A percentile compares a stretch with the other conserved stretches of the same genome.
Evolutionary conservation across 1,140 invertebrate species (phyloP).

Genomic region (Aphelenchoides fujianensis): DNA sequence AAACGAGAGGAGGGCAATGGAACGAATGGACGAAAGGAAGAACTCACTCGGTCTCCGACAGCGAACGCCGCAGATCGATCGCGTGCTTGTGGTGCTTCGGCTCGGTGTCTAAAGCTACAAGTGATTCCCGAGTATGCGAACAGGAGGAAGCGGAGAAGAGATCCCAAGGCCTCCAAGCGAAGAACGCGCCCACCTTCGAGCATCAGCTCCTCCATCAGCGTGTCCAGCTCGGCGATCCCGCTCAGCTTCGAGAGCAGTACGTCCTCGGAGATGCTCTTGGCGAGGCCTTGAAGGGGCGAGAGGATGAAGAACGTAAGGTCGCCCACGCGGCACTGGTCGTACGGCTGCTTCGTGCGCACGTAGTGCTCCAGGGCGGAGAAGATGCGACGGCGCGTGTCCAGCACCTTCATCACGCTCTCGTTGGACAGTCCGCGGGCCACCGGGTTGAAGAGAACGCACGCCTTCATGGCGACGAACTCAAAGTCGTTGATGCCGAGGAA

Average conservation of each 20-base stretch:
- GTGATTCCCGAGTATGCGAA: not conserved
- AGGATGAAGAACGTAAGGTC: constrained; percentile 61
- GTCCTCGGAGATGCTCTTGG: constrained; percentile 59
- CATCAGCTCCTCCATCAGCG: constrained; percentile 60
- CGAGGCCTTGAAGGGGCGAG: constrained; percentile 53
- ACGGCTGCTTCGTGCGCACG: constrained; percentile 32
- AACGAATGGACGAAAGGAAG: not conserved
- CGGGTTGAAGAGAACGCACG: constrained; percentile 62
- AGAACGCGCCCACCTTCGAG: constrained; percentile 42
- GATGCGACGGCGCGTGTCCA: constrained; percentile 56
- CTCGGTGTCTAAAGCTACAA: constrained; percentile 14
- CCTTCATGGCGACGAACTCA: constrained; percentile 60
- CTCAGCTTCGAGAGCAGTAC: constrained; percentile 58
- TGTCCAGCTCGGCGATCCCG: constrained; percentile 56
- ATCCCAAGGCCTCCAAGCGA: not conserved
- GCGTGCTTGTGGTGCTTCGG: constrained; percentile 2
- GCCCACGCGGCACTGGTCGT: constrained; percentile 49
- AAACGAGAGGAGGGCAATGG: not conserved
- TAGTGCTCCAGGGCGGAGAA: constrained; percentile 53
- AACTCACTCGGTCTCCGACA: constrained; percentile 13
- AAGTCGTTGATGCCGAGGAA: constrained; percentile 58
- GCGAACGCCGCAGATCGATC: constrained; percentile 7
- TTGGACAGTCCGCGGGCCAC: constrained; percentile 50
- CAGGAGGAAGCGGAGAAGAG: not conserved
- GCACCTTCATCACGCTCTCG: constrained; percentile 50